Base-by-base conservation (phyloP, 2,888 invertebrate genomes). In the Cryptocheilus praepositus region DNA sequence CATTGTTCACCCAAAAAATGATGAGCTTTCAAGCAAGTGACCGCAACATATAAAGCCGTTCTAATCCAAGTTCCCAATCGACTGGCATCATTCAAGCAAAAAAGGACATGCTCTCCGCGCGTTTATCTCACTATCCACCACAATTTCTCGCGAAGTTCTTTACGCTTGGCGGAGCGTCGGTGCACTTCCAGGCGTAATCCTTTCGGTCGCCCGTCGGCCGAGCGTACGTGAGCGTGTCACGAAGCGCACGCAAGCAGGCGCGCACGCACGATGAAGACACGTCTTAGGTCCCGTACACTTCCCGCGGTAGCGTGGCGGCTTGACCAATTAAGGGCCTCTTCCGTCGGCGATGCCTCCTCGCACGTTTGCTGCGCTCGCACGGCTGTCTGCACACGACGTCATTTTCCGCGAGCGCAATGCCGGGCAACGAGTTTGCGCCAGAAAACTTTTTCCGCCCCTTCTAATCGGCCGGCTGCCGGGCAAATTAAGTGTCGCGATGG, bases 231-330 rank as follows among this genome's bases (percentile, higher is more conserved):
- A n/a, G 59, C 49, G 59, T 49, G 59, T 60, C 51, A 51, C 60
- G 60, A 51, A 22, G 59, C 51, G 60, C 60, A 51, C 36, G 36
- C 36, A 36, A 11, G 36, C 36, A 36, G 36, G 8, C 7, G 36
- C 36, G 60, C 60, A 60, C 60, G 28, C n/a, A 52, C 21, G 56
- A 65, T 67, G 65, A 73, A 82, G 86, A 85, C 87, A 87, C 87
- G 87, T 88, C 76, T 79, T 73, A 81, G 81, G 83, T 88, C 88
- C 88, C 88, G 88, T 88, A 88, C 83, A 80, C 85, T 88, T 88
- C 86, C 86, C 88, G 86, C 83, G 80, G 79, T 81, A 81, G 77
- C 80, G 76, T 79, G 80, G 77, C 79, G 72, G 80, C 81, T 86
- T 85, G 83, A 86, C 86, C 86, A 86, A 86, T 86, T 86, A 86